Conservation (phyloP, 2,888 invertebrate species). For the Eupeodes luniger region DNA sequence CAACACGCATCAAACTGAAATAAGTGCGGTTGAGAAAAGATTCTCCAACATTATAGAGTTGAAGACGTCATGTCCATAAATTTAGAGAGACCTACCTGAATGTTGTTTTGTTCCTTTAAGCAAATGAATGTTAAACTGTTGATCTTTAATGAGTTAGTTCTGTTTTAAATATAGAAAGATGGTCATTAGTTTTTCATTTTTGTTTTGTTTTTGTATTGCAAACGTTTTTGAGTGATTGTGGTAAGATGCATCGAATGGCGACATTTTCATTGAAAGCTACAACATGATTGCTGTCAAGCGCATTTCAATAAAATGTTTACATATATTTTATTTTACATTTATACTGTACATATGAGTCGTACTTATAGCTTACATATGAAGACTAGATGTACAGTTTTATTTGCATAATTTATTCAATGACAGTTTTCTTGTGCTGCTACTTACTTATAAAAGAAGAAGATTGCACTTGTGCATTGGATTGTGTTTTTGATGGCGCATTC, state of each 20-base stretch:
- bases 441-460: background rate
- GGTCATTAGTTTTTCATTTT: slow-evolving; percentile 23
- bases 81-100: background rate
- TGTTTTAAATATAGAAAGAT: slow-evolving; percentile 46
- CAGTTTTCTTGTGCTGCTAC: slow-evolving; percentile 20
- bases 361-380: background rate
- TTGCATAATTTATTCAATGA: slow-evolving; percentile 52
- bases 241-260: slow-evolving; percentile 28
- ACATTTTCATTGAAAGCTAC: slow-evolving; percentile 27
- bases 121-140: slow-evolving; percentile 43
- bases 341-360: background rate
- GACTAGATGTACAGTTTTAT: slow-evolving; percentile 29
- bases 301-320: slow-evolving; percentile 34
- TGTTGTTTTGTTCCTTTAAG: slow-evolving; percentile 20
- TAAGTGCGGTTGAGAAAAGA: background rate
- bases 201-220: slow-evolving; percentile 13
- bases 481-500: slow-evolving; percentile 3
- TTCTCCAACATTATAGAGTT: background rate
- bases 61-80: background rate
- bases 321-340: background rate
- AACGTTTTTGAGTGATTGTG: slow-evolving; percentile 41
- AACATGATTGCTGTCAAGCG: slow-evolving; percentile 28
- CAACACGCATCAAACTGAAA: slow-evolving; percentile 7
- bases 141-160: slow-evolving; percentile 40
- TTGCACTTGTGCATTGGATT: slow-evolving; percentile 11